Evolutionary conservation across 2,113 vertebrate genomes (phyloP).

Genomic region (Triplophysa tibetana): DNA sequence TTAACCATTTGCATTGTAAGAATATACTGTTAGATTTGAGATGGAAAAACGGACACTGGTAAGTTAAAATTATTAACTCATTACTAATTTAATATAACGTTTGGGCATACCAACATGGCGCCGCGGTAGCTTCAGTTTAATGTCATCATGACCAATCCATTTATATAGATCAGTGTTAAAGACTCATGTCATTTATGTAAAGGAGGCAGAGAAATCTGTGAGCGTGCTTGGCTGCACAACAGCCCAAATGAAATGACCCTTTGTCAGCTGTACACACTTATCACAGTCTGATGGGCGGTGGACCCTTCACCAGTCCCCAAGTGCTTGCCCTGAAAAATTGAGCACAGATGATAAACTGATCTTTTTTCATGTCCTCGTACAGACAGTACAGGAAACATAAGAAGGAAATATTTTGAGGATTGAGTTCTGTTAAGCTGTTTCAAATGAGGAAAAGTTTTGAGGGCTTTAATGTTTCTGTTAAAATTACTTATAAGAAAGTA

Average conservation of each 20-base stretch:
- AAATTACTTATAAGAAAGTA: too few relatives aligned
- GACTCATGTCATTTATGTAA: constrained; percentile 23
- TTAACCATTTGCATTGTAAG: too few relatives aligned
- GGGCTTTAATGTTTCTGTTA: too few relatives aligned
- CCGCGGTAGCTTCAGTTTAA: too few relatives aligned
- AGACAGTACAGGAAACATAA: neutral
- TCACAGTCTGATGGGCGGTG: neutral
- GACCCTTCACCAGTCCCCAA: neutral
- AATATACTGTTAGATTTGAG: too few relatives aligned
- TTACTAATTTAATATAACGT: too few relatives aligned
- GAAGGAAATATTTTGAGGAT: neutral
- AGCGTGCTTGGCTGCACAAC: neutral
- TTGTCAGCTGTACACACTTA: constrained; percentile 25
- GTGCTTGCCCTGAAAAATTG: neutral
- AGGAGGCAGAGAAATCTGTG: constrained; percentile 17
- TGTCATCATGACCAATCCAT: too few relatives aligned
- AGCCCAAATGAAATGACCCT: constrained; percentile 38
- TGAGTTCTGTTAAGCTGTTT: too few relatives aligned
- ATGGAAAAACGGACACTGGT: too few relatives aligned
- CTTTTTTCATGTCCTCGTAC: constrained; percentile 5
- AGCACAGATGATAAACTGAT: neutral
- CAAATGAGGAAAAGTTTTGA: too few relatives aligned
- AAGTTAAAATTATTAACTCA: too few relatives aligned
- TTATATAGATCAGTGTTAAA: neutral
- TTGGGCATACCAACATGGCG: too few relatives aligned